Base-by-base conservation (phyloP, 2,113 vertebrate species). In the Sterrhoptilus dennistouni region DNA sequence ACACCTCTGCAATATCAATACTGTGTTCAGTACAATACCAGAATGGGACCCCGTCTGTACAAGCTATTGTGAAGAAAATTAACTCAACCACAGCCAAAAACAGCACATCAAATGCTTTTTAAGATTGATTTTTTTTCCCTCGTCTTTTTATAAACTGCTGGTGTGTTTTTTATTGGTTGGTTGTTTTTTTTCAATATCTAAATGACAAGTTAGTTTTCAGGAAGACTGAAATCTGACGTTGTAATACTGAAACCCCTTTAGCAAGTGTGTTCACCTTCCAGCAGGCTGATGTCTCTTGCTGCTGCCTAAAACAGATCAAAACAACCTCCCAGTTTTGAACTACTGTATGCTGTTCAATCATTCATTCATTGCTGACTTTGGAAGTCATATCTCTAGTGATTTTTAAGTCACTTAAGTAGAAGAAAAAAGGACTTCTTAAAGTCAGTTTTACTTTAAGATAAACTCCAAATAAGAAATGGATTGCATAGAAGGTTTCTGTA, bases 11-110 rank as follows among this genome's bases (percentile, higher is more conserved):
- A 44, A 25, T 27, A 60, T 14, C 27, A 77, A 17, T 27, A 14
- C 1, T 42, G 7, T 36, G 21, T 18, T 44, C 45, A 86, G 33
- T 27, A 44, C 21, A 33, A 12, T 15, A 38, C n/a, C n/a, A 28
- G 29, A 38, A 38, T 0, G 0, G 17, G 13, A 27, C 7, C 6
- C 27, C 14, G 27, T 38, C 38, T 38, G 38, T 18, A 23, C 4
- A 25, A 27, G 33, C 3, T 68, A 18, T 17, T 22, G 6, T 27
- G 63, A 27, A 77, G 11, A 60, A 59, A 52, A 68, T 36, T 21
- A 66, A 17, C 47, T 36, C 11, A 83, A 44, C 8, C 5, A 2
- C 14, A 44, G 27, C 4, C 38, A 53, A 59, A 53, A 25, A 6
- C 17, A 53, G 13, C 8, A 63, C 6, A 50, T 36, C 4, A 33